Evolutionary conservation across 2,888 invertebrate species (phyloP).

Genomic region (Acanthosoma haemorrhoidale): DNA sequence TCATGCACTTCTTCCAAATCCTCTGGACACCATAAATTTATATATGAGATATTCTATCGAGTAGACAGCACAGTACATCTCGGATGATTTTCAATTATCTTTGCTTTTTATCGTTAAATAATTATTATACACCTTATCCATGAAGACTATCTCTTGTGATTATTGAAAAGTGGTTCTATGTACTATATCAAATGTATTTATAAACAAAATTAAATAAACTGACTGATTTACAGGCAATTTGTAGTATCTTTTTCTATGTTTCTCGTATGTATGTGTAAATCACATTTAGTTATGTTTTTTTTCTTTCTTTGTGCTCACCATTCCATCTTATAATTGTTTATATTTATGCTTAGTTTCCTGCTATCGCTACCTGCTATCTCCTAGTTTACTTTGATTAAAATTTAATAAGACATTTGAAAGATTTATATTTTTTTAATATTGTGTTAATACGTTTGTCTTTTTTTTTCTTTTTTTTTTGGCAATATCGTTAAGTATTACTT

Average conservation of each 20-base stretch:
- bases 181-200: not conserved
- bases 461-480: not conserved
- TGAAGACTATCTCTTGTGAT: constrained; percentile 19
- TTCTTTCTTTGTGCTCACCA: not conserved
- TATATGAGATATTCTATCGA: constrained; percentile 57
- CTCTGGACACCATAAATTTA: constrained; percentile 57
- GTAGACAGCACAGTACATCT: constrained; percentile 27
- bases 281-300: not conserved
- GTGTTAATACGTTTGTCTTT: constrained; percentile 1
- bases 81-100: not conserved
- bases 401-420: not conserved
- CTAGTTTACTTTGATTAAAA: not conserved
- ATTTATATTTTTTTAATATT: not conserved
- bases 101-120: not conserved
- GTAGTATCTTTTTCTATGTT: constrained; percentile 17
- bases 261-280: constrained; percentile 4
- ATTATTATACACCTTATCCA: not conserved
- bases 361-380: not conserved
- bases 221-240: constrained; percentile 23
- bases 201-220: constrained; percentile 3
- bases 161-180: constrained; percentile 8
- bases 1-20: constrained; percentile 67
- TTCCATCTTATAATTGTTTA: constrained; percentile 12
- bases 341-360: not conserved
- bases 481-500: constrained; percentile 23